Conservation (phyloP, 2,797 vertebrate genomes). For the Clarias fuscus region DNA sequence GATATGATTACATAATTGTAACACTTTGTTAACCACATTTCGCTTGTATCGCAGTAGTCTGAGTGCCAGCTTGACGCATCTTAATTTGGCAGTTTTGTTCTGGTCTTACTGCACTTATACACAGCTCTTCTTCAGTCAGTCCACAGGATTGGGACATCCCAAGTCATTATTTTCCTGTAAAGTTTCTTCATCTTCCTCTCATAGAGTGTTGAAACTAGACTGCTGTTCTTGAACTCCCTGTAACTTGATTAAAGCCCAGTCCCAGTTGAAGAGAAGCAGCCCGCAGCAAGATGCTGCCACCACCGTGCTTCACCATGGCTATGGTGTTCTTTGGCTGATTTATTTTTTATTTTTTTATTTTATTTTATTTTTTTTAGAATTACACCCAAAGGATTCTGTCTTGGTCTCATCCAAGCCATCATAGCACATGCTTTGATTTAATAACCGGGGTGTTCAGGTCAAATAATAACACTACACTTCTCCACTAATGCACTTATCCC, state of each 20-base stretch:
- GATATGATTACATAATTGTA: not conserved
- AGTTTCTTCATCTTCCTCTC: not conserved
- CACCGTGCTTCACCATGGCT: not conserved
- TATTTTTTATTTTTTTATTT: too few relatives aligned
- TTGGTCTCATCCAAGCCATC: not conserved
- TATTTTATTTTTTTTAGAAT: not conserved
- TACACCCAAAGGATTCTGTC: not conserved
- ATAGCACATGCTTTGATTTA: not conserved
- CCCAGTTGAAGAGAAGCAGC: not conserved
- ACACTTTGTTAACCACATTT: not conserved
- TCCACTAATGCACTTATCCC: too few relatives aligned
- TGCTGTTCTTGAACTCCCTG: not conserved
- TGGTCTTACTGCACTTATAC: not conserved
- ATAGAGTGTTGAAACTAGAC: not conserved
- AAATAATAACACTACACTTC: too few relatives aligned
- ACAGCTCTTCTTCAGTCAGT: not conserved
- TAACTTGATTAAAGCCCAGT: not conserved
- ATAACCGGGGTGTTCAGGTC: too few relatives aligned
- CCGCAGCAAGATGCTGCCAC: not conserved
- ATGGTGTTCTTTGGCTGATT: not conserved
- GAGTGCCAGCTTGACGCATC: not conserved
- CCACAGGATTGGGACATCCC: not conserved
- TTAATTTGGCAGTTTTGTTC: not conserved
- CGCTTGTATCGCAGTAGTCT: not conserved
- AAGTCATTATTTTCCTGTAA: not conserved